Conservation (phyloP, 2,797 vertebrate genomes). For the Gymnothorax javanicus region DNA sequence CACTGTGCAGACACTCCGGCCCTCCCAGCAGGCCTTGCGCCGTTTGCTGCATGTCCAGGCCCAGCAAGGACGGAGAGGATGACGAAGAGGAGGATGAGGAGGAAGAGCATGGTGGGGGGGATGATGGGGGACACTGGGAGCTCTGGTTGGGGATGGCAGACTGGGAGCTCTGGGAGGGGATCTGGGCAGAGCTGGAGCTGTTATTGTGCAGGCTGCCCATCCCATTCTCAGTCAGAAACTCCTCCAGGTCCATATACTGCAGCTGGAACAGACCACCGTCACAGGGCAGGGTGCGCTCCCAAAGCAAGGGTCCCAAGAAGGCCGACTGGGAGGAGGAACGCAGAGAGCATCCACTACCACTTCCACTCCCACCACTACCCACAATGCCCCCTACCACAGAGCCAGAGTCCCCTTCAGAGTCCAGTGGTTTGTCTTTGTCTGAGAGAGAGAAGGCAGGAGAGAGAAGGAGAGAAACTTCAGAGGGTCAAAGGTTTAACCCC, state of each 20-base stretch:
- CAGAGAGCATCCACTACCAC: slow-evolving; percentile 59
- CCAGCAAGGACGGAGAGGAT: slow-evolving; percentile 75
- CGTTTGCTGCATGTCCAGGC: slow-evolving; percentile 72
- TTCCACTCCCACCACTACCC: slow-evolving; percentile 65
- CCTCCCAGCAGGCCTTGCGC: slow-evolving; percentile 64
- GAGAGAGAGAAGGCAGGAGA: background rate
- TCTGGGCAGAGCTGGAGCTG: slow-evolving; percentile 77
- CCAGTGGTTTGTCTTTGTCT: slow-evolving; percentile 72
- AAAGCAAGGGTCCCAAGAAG: slow-evolving; percentile 83
- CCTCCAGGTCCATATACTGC: slow-evolving; percentile 92
- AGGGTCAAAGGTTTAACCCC: slow-evolving; percentile 10
- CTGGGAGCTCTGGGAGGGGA: slow-evolving; percentile 78
- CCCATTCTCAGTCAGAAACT: slow-evolving; percentile 89
- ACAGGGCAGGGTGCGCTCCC: slow-evolving; percentile 87
- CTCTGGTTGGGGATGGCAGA: slow-evolving; percentile 79
- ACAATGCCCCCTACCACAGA: slow-evolving; percentile 69
- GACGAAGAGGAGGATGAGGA: slow-evolving; percentile 63
- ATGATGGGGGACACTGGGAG: slow-evolving; percentile 77
- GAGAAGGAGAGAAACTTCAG: background rate
- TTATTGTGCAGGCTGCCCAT: slow-evolving; percentile 76
- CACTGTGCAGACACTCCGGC: slow-evolving; percentile 74
- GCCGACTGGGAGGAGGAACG: slow-evolving; percentile 73
- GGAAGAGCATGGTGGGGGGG: slow-evolving; percentile 70
- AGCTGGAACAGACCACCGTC: slow-evolving; percentile 85
- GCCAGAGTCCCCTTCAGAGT: slow-evolving; percentile 69